Base-by-base conservation (phyloP, 2,797 vertebrate genomes). In the Anguilla pacifica region DNA sequence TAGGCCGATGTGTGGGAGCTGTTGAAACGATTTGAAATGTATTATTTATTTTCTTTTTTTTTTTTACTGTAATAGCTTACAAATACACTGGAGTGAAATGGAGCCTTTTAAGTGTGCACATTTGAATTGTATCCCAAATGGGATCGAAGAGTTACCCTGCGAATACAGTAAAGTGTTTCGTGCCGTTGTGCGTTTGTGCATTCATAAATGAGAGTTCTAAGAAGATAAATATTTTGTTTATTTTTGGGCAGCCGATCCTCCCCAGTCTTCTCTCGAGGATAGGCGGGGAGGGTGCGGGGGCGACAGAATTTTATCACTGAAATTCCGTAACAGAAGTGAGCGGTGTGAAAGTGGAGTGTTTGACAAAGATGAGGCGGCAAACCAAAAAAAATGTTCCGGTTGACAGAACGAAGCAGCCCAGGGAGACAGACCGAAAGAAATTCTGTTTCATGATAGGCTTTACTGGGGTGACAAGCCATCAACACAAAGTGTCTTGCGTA, bases 181-280 rank as follows among this genome's bases (percentile, higher is more conserved):
- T 53, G 53, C 53, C 7, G 53, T 53, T 1, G 53, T 53, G 51
- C 51, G 51, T 53, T 53, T 53, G 51, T 53, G 53, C 53, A 53
- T 53, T 13, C 53, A 53, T 53, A 53, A 53, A 53, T 53, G 53
- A 53, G 53, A 53, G 53, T 53, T 53, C 51, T 53, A 9, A 53
- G 51, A 53, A 53, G 51, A 61, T 19, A 64, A 64, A 5, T 19
- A 64, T 25, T 64, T 64, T 25, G 59, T 19, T 64, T 2, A 25
- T 64, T 19, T 25, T 64, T 64, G 6, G 19, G 59, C 59, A 19
- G 59, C 22, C 59, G 7, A 19, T 64, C 84, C 6, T 55, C 25
- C 87, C 51, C 46, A 57, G 55, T 57, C 13, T 83, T 67, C 51
- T 55, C 77, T 83, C 79, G 55, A 31, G 74, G 53, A 61, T 61